These are phyloP conservation scores for Oasisia sp. DNA, from an alignment of 2,888 invertebrate species.

Conservation along the genomic window DNA sequence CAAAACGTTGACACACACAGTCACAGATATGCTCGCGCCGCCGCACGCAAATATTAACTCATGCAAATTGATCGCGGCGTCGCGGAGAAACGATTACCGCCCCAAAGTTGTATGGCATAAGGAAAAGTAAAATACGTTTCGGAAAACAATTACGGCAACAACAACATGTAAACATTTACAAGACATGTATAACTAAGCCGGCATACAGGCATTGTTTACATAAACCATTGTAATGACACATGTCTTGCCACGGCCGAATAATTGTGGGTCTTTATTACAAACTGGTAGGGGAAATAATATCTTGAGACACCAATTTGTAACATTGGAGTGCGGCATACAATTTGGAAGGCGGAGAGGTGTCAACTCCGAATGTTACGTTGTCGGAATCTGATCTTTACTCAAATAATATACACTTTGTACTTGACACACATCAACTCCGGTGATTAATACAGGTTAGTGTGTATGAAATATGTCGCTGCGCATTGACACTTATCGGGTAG, in stretches of 20 bases:
- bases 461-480: background rate
- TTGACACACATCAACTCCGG: slow-evolving; percentile 9
- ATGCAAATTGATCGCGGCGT: no score
- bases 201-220: background rate
- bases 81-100: background rate
- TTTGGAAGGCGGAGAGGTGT: background rate
- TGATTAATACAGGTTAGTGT: background rate
- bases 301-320: background rate
- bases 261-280: background rate
- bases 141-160: background rate
- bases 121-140: background rate
- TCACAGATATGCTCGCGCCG: no score
- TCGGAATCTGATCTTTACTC: background rate
- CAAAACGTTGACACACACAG: no score
- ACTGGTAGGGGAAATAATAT: background rate
- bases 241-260: background rate
- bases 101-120: background rate
- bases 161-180: background rate
- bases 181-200: background rate
- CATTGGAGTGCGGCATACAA: background rate
- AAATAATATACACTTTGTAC: background rate
- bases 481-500: background rate
- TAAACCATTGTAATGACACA: no score
- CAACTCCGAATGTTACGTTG: background rate
- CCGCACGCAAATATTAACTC: no score